Evolutionary conservation across 2,797 vertebrate species (phyloP), one percentile per base, ranked within the genome.

Genomic region (Schizothorax lantsangensis): DNA sequence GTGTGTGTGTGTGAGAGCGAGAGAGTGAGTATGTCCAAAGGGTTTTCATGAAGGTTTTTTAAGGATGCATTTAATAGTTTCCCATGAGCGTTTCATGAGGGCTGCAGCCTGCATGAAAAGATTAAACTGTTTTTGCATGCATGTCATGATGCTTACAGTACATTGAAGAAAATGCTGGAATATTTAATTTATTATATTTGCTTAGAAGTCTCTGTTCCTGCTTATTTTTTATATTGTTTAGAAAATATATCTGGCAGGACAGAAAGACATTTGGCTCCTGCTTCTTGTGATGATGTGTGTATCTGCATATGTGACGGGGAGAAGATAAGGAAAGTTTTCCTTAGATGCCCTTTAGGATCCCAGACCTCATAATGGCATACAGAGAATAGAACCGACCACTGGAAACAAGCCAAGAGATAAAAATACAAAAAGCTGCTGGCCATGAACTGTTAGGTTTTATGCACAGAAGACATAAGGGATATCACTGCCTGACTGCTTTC

Each of bases 191-290:
- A 33, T n/a, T 14, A 45, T 38, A 11, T 68, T 81, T 54, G 45
- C 11, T 47, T 52, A 9, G 23, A 68, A 69, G 30, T 5, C 23
- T 82, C 15, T 30, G 19, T 83, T 73, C 6, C 2, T n/a, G 15
- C 68, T 30, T 30, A 26, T 26, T 57, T 83, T 33, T 45, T 30
- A 57, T 81, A 47, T 82, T 49, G 66, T 11, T 66, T 68, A 23
- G 64, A 69, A 81, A n/a, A 72, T 43, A 7, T 43, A 49, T 54
- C 66, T 69, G 36, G 36, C 66, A 33, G 79, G 64, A 89, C 85
- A 87, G 77, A 73, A 89, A 81, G 77, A 83, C 73, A 68, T 86
- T 83, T 36, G 40, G 52, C 43, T 71, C 15, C 10, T 85, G 17
- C 9, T 77, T 68, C 40, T 15, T 33, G 23, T 40, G 47, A 30